Evolutionary conservation across 2,797 vertebrate genomes (phyloP).

Genomic region (Naso thynnoides): DNA sequence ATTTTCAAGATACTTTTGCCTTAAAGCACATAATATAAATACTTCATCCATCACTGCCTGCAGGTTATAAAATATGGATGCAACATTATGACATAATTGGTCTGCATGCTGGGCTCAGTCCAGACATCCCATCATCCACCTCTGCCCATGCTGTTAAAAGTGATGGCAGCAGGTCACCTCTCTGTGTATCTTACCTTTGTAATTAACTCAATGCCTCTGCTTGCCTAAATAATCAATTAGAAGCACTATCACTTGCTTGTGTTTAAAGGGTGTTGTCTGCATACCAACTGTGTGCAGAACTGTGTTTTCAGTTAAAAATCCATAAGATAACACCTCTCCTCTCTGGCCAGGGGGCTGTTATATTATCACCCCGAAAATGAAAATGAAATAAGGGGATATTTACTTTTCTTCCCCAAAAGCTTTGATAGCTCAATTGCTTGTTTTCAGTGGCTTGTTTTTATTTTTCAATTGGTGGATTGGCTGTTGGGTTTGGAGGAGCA

Average conservation of each 20-base stretch:
- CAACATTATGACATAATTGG: neutral
- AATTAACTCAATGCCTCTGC: constrained; percentile 39
- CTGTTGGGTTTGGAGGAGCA: constrained; percentile 75
- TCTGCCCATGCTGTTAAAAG: constrained; percentile 15
- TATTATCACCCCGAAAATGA: constrained; percentile 78
- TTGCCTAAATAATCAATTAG: constrained; percentile 63
- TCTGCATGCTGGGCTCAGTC: neutral
- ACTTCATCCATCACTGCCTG: too few relatives aligned
- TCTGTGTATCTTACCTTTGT: constrained; percentile 42
- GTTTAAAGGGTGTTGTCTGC: constrained; percentile 77
- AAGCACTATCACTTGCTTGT: constrained; percentile 50
- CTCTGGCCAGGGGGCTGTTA: constrained; percentile 65
- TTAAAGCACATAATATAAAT: too few relatives aligned
- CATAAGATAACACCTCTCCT: constrained; percentile 77
- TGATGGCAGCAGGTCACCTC: constrained; percentile 20
- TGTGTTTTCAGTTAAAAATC: constrained; percentile 80
- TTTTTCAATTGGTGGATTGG: constrained; percentile 87
- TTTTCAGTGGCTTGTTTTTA: constrained; percentile 87
- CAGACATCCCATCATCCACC: neutral
- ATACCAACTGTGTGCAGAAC: constrained; percentile 70
- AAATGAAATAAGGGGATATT: constrained; percentile 82
- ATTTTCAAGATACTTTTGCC: too few relatives aligned
- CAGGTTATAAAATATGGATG: neutral
- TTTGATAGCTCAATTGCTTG: constrained; percentile 86
- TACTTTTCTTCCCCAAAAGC: constrained; percentile 81